Percentiles rank a stretch among this genome's conserved stretches.
Conservation (phyloP, 1,140 invertebrate genomes). For the Musca domestica region DNA sequence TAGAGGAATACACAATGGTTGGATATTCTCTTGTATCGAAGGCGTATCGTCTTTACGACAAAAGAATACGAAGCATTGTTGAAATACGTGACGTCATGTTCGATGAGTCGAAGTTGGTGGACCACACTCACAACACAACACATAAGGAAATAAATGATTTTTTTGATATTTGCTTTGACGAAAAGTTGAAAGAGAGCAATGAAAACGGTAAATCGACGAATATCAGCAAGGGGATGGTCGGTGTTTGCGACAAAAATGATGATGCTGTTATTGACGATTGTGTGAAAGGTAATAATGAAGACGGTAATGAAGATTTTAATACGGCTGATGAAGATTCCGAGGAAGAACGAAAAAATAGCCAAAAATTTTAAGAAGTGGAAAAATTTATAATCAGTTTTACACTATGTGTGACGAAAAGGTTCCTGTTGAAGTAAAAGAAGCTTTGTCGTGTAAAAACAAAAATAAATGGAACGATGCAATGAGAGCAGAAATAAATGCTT, state of each 20-base stretch:
- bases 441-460: neutral
- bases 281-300: conserved; percentile 29
- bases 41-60: conserved; percentile 48
- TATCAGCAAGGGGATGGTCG: too few species aligned
- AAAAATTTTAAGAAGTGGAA: neutral
- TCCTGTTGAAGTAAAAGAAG: too few species aligned
- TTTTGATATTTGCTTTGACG: conserved; percentile 3
- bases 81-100: conserved; percentile 31
- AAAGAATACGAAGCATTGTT: conserved; percentile 34
- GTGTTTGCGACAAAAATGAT: neutral
- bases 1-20: conserved; percentile 47
- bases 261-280: conserved; percentile 3
- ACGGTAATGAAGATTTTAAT: neutral
- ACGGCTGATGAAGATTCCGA: neutral
- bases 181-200: neutral
- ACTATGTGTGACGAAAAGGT: neutral
- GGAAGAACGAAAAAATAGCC: neutral
- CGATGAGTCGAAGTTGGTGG: conserved; percentile 11
- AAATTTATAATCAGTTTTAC: too few species aligned
- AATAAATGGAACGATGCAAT: conserved; percentile 1
- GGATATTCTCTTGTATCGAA: conserved; percentile 52
- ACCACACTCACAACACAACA: neutral
- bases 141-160: neutral
- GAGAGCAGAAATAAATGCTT: neutral
- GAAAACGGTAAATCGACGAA: too few species aligned